Evolutionary conservation across 2,113 vertebrate species (phyloP).

Genomic region (Hippocampus guttulatus): DNA sequence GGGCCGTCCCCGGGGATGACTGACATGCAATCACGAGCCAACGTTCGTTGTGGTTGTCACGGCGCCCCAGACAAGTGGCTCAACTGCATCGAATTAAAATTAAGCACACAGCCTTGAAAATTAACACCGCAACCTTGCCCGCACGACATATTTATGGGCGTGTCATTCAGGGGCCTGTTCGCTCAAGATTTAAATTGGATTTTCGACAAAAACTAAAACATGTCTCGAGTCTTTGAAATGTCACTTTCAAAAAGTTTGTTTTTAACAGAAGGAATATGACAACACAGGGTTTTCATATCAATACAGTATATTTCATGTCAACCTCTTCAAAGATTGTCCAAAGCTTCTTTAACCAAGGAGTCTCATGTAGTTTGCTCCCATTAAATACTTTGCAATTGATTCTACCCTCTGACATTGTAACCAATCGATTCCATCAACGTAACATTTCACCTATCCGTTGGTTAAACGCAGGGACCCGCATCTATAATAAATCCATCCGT

Average conservation of each 20-base stretch:
- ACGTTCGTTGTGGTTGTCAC: slow-evolving; percentile 31
- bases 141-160: background rate
- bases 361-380: too few relatives aligned
- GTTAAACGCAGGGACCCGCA: background rate
- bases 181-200: background rate
- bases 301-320: too few relatives aligned
- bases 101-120: too few relatives aligned
- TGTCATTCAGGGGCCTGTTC: background rate
- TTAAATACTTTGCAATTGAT: too few relatives aligned
- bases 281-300: too few relatives aligned
- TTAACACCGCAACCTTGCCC: too few relatives aligned
- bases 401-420: too few relatives aligned
- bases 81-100: slow-evolving; percentile 29
- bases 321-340: too few relatives aligned
- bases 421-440: too few relatives aligned
- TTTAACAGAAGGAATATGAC: too few relatives aligned
- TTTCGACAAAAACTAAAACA: background rate
- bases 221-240: background rate
- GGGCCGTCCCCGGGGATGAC: slow-evolving; percentile 31
- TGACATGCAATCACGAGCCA: slow-evolving; percentile 16
- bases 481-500: background rate
- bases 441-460: too few relatives aligned
- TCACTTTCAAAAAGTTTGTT: background rate
- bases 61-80: slow-evolving; percentile 34
- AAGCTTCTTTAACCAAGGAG: too few relatives aligned